A percentile compares a stretch with the other conserved stretches of the same genome.
Evolutionary conservation across 1,140 invertebrate species (phyloP).

Genomic region (Gryon sp.): DNA sequence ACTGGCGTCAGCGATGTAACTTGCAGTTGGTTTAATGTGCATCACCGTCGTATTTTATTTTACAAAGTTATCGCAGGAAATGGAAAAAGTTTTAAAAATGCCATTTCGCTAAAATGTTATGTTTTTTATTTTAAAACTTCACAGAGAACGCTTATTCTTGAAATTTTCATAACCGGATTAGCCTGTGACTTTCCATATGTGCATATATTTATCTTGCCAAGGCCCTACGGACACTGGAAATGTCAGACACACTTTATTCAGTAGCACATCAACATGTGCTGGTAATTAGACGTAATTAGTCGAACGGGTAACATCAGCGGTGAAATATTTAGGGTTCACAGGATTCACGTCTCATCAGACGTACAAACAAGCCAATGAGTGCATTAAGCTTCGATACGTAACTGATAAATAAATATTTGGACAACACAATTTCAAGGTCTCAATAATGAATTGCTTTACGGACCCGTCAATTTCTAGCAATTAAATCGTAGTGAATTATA

Average conservation of each 20-base stretch:
- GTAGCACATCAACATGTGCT: slow-evolving; percentile 11
- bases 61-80: no score
- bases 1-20: no score
- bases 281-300: slow-evolving; percentile 46
- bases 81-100: no score
- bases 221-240: slow-evolving; percentile 10
- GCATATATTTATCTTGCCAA: slow-evolving; percentile 5
- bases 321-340: slow-evolving; percentile 30
- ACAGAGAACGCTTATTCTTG: no score
- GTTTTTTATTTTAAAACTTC: no score
- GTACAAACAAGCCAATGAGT: slow-evolving; percentile 30
- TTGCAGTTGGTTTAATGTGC: no score
- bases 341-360: slow-evolving; percentile 36
- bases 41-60: no score
- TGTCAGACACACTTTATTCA: slow-evolving; percentile 29
- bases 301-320: slow-evolving; percentile 14
- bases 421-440: slow-evolving; percentile 8
- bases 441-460: slow-evolving; percentile 39
- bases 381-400: slow-evolving; percentile 15
- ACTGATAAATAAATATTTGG: slow-evolving; percentile 46
- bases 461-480: slow-evolving; percentile 28
- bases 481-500: no score
- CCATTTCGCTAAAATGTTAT: no score
- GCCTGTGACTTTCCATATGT: no score
- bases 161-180: no score